A percentile compares a stretch with the other conserved stretches of the same genome.
Evolutionary conservation across 2,888 invertebrate species (phyloP).

Genomic region (Archips xylosteana): DNA sequence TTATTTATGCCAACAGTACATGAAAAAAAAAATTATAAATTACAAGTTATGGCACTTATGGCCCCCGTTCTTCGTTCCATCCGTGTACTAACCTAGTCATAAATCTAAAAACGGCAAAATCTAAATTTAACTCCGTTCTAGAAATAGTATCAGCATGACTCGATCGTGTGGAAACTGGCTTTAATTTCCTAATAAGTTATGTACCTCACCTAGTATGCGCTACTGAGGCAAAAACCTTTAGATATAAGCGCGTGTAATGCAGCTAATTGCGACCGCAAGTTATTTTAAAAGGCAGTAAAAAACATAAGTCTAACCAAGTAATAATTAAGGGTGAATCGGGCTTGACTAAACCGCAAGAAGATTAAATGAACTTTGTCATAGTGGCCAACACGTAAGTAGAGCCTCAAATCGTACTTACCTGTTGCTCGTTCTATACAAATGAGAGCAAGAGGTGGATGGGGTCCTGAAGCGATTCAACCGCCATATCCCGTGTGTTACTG

Average conservation of each 20-base stretch:
- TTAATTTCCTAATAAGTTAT: neutral
- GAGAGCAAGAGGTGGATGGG: no score
- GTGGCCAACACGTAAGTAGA: no score
- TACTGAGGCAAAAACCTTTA: neutral
- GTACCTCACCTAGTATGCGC: neutral
- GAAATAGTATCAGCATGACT: slow-evolving; percentile 3
- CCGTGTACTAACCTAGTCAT: neutral
- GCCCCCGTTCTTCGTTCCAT: no score
- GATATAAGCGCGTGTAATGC: neutral
- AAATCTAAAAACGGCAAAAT: neutral
- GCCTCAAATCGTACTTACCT: no score
- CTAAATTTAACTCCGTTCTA: neutral
- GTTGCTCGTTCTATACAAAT: no score
- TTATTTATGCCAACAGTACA: no score
- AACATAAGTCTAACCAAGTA: slow-evolving; percentile 19
- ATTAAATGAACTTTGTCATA: neutral
- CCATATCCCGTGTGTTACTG: no score
- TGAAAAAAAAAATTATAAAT: no score
- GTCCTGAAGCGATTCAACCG: no score
- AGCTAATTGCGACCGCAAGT: slow-evolving; percentile 30
- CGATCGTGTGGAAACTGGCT: neutral
- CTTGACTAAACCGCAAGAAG: slow-evolving; percentile 18
- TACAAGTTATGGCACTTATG: no score
- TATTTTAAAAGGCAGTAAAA: slow-evolving; percentile 17
- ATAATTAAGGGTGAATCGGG: slow-evolving; percentile 27